Evolutionary conservation across 2,888 invertebrate genomes (phyloP), one percentile per base, ranked within the genome.

Genomic region (Uropetala carovei): DNA sequence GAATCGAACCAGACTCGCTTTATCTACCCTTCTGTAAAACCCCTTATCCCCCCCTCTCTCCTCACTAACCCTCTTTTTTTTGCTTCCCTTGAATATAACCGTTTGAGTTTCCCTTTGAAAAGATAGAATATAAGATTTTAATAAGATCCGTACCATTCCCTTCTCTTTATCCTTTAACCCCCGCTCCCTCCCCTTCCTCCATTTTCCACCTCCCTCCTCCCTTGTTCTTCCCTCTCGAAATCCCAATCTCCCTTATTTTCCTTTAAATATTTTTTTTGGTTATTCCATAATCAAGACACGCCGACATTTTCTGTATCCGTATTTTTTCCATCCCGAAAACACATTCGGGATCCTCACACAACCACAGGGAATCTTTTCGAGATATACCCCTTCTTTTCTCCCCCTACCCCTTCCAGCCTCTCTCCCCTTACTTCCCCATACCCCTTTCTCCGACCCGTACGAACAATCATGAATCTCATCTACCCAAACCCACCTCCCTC

Each of bases 321-420:
- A 14, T 81, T 84, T 9, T 56, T 57, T 85, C 27, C 85, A 18
- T 18, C 89, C 18, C 58, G 75, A 18, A 58, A 58, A 30, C 82
- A 59, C 89, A 27, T 27, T 64, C 92, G 22, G 59, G 59, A 59
- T 83, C 81, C 89, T 22, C 75, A 13, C 9, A 43, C 89, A 60
- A 82, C 92, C 92, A 75, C 86, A 92, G 43, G 57, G 84, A 59
- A 82, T 89, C 91, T 85, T 84, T 92, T 58, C 84, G 86, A 91
- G 57, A 75, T n/a, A 83, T 56, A 57, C 82, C 27, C 16, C n/a
- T n/a, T n/a, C n/a, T n/a, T n/a, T n/a, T n/a, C n/a, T n/a, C n/a
- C 43, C 43, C 43, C 43, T 5, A 3, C 43, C 43, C 43, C 43
- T 43, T 43, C 43, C 43, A 3, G 43, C n/a, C n/a, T 43, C 75